phyloP scores from a whole-genome alignment of 2,888 invertebrate species.

The Deilephila elpenor region DNA sequence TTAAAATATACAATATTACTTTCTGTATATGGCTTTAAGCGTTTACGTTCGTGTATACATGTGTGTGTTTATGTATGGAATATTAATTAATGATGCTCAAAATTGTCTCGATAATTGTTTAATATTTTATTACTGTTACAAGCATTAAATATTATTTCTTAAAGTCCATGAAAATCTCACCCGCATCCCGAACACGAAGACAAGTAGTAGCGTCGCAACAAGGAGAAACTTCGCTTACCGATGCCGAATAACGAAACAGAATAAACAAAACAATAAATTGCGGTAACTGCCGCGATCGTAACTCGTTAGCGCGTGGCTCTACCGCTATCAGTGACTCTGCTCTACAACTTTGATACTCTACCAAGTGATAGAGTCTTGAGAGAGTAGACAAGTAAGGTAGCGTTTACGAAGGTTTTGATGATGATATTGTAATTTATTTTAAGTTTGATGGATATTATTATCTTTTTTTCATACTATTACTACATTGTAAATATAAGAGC shows the following conservation, averaged over 20 bases:
- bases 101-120: too few species aligned
- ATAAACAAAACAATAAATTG: slow-evolving; percentile 21
- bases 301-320: slow-evolving; percentile 13
- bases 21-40: too few species aligned
- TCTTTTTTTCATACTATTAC: too few species aligned
- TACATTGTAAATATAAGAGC: too few species aligned
- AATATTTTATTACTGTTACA: too few species aligned
- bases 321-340: background rate
- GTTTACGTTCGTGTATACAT: too few species aligned
- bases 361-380: background rate
- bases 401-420: background rate
- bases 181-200: background rate
- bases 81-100: too few species aligned
- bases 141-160: background rate
- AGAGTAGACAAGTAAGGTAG: background rate
- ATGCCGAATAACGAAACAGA: slow-evolving; percentile 11
- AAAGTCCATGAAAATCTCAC: background rate
- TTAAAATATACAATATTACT: too few species aligned
- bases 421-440: background rate
- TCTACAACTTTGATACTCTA: background rate
- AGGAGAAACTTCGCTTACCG: slow-evolving; percentile 1
- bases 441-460: too few species aligned
- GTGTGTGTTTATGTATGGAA: too few species aligned
- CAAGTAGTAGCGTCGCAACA: slow-evolving; percentile 3
- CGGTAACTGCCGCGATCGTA: slow-evolving; percentile 7